Conservation (phyloP, 1,140 invertebrate species). For the Hylaeus volcanicus region DNA sequence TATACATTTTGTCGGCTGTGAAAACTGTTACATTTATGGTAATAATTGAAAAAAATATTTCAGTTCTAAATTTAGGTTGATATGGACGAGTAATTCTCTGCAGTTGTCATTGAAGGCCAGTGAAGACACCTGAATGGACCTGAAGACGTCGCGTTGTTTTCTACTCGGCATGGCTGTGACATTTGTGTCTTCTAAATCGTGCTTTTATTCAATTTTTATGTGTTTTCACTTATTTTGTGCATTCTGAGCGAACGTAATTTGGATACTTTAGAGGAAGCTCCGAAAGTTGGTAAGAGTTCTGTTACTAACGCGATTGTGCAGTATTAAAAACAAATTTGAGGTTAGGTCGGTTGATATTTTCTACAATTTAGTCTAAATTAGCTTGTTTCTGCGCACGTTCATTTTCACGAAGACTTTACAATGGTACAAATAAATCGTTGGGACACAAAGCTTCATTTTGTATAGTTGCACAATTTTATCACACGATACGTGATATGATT, state of each 20-base stretch:
- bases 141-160: no score
- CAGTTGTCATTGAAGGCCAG: not conserved
- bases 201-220: not conserved
- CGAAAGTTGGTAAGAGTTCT: not conserved
- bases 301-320: not conserved
- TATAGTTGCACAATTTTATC: not conserved
- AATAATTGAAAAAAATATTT: no score
- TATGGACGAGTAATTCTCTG: not conserved
- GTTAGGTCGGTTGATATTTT: not conserved
- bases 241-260: not conserved
- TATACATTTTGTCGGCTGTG: no score
- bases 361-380: not conserved
- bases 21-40: no score
- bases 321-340: not conserved
- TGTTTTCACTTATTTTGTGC: not conserved
- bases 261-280: no score
- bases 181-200: not conserved
- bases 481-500: not conserved
- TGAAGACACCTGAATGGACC: not conserved
- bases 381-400: not conserved
- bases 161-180: not conserved
- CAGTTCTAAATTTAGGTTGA: no score
- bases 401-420: no score
- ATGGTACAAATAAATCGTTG: not conserved
- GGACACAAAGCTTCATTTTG: rapidly evolving